A percentile compares a stretch with the other conserved stretches of the same genome.
Evolutionary conservation across 2,797 vertebrate species (phyloP).

Genomic region (Anolis apletophallus): DNA sequence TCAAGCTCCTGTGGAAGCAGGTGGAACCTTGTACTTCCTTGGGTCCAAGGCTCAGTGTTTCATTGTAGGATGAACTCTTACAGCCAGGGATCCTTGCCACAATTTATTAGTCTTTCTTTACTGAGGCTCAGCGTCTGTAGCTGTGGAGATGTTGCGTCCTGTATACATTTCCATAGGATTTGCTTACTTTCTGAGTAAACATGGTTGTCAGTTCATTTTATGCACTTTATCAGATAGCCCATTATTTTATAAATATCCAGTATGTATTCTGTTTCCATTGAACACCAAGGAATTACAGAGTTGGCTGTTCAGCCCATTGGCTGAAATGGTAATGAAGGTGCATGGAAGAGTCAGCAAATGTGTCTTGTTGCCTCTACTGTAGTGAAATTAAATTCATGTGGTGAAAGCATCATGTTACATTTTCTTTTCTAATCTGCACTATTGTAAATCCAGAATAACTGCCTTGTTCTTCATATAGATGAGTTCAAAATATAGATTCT

Average conservation of each 20-base stretch:
- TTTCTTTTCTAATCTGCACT: conserved; percentile 20
- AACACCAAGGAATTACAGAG: neutral
- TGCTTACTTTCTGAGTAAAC: neutral
- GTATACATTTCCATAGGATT: neutral
- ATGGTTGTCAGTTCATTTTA: neutral
- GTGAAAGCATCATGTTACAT: conserved; percentile 26
- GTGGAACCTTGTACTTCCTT: neutral
- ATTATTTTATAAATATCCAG: neutral
- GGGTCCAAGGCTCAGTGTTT: neutral
- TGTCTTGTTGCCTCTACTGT: neutral
- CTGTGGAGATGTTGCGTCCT: neutral
- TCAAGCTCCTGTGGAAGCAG: neutral
- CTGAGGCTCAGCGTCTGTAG: neutral
- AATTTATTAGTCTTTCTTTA: neutral
- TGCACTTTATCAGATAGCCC: conserved; percentile 4
- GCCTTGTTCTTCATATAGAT: conserved; percentile 13
- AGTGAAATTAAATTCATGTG: conserved; percentile 26
- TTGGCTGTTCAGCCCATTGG: conserved; percentile 2
- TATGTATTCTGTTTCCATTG: neutral
- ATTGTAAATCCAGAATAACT: conserved; percentile 37
- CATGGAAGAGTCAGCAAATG: neutral
- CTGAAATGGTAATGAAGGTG: neutral
- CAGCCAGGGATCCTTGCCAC: neutral
- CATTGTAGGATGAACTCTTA: neutral
- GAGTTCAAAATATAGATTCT: conserved; percentile 40